phyloP scores from a whole-genome alignment of 2,888 invertebrate species.

The Hypercompe scribonia region DNA sequence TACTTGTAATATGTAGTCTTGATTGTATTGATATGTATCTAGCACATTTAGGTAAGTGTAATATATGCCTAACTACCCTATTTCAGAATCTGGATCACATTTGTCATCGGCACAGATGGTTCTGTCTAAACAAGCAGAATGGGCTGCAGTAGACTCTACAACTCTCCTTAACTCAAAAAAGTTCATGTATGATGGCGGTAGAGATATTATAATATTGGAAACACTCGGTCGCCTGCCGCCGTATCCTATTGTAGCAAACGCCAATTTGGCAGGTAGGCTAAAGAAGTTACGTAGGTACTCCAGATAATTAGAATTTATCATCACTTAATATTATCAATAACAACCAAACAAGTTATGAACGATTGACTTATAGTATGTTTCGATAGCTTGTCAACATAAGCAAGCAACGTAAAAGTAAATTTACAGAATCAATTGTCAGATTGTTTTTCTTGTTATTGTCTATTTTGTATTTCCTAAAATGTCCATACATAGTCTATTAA shows the following conservation, averaged over 20 bases:
- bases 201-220: constrained; percentile 85
- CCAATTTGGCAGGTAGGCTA: constrained; percentile 84
- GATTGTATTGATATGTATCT: not conserved
- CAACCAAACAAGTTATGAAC: not conserved
- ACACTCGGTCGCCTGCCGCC: constrained; percentile 89
- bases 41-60: not conserved
- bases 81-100: constrained; percentile 87
- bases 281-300: not conserved
- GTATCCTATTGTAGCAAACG: constrained; percentile 88
- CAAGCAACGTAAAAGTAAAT: not conserved
- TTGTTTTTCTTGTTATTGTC: too few species aligned
- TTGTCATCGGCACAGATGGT: constrained; percentile 88
- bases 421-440: too few species aligned
- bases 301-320: constrained; percentile 3
- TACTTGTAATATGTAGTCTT: not conserved
- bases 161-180: constrained; percentile 85
- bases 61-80: not conserved
- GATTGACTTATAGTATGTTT: not conserved
- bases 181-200: constrained; percentile 85
- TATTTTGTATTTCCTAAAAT: too few species aligned
- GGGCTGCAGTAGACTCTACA: constrained; percentile 89
- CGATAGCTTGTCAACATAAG: not conserved
- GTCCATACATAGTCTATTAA: too few species aligned
- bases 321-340: constrained; percentile 9
- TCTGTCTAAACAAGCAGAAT: constrained; percentile 87